Percentiles rank a stretch among this genome's conserved stretches.
Conservation (phyloP, 2,888 invertebrate genomes). For the Yponomeuta cagnagella region DNA sequence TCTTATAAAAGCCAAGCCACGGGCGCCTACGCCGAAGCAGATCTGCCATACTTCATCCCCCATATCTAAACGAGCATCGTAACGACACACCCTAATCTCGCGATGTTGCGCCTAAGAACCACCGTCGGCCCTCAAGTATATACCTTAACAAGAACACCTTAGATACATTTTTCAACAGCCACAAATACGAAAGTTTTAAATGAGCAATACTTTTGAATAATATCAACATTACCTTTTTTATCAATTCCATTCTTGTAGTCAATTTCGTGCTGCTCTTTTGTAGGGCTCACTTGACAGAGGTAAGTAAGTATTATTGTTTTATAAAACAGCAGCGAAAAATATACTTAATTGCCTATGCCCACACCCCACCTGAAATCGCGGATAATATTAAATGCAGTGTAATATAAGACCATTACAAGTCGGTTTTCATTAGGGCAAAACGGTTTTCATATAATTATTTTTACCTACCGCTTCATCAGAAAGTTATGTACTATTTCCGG, state of each 20-base stretch:
- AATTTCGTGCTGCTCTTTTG: too few relatives aligned
- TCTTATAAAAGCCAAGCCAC: slow-evolving; percentile 4
- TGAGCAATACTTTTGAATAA: slow-evolving; percentile 29
- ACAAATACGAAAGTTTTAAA: slow-evolving; percentile 21
- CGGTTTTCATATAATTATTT: too few relatives aligned
- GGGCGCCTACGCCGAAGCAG: slow-evolving; percentile 14
- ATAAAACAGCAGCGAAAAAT: too few relatives aligned
- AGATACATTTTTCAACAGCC: slow-evolving; percentile 19
- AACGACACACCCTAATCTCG: slow-evolving; percentile 70
- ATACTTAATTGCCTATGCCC: too few relatives aligned
- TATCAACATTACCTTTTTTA: slow-evolving; percentile 29
- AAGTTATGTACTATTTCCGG: too few relatives aligned
- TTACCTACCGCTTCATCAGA: too few relatives aligned
- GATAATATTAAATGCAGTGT: too few relatives aligned
- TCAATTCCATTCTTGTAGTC: slow-evolving; percentile 22
- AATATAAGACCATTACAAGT: too few relatives aligned
- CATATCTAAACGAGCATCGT: slow-evolving; percentile 73
- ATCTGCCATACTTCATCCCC: slow-evolving; percentile 58
- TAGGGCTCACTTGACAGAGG: neutral
- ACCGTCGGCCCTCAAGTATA: slow-evolving; percentile 17
- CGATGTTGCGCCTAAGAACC: slow-evolving; percentile 41
- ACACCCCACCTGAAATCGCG: too few relatives aligned
- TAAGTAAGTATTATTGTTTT: neutral
- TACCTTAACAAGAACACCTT: slow-evolving; percentile 16
- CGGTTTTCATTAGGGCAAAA: too few relatives aligned